Base-by-base conservation (phyloP, 2,797 vertebrate species). In the Tauraco hartlaubi region DNA sequence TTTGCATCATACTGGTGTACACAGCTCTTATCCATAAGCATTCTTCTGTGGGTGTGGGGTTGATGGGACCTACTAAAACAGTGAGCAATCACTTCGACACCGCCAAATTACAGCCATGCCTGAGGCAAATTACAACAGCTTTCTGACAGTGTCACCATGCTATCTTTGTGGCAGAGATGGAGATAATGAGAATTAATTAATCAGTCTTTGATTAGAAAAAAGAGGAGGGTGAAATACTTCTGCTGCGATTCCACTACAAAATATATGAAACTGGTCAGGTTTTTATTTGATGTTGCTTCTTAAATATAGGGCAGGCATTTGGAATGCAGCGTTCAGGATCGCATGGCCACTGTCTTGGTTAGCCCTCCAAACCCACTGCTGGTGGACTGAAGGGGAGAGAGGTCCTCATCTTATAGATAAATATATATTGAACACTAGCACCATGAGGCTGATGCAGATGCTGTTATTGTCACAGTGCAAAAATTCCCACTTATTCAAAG, bases 111-210 rank as follows among this genome's bases (percentile, higher is more conserved):
- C 85, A 96, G 93, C 85, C 90, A 52, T 68, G 95, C 96, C 77
- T 3, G 54, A 95, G 94, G 93, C 94, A 94, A 93, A 92, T 73
- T 93, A n/a, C 83, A 85, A n/a, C 77, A 87, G 88, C 67, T 94
- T 94, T 96, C 77, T 94, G 88, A 89, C 77, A 52, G 59, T 91
- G 93, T 95, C 94, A 93, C 92, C 77, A 54, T 59, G 81, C 73
- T 96, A 94, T 96, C 94, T 94, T 90, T 95, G 93, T 93, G 95
- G 94, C 95, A 68, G 92, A 95, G 95, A 93, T 85, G 66, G 94
- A 97, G 96, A 96, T 95, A 95, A 95, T 94, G 85, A 95, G 93
- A 97, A 96, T 94, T 95, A 97, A 96, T 97, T 96, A 95, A 96
- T 97, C 93, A 83, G 88, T 67, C 83, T 90, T 94, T 96, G 93